phyloP scores from a whole-genome alignment of 1,140 invertebrate species.

The Formica selysi region DNA sequence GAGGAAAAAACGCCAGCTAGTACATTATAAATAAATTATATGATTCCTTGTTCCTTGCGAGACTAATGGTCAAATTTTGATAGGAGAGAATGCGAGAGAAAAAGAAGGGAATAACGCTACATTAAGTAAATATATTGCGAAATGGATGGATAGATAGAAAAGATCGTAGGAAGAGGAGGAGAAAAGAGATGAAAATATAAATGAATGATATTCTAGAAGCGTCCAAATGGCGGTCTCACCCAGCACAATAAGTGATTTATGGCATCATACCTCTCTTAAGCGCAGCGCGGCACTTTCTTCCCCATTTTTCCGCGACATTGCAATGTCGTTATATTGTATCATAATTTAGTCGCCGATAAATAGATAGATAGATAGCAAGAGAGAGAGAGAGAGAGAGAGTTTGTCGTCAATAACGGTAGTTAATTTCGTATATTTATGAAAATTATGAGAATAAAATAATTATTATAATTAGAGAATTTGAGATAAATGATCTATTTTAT shows the following conservation, averaged over 20 bases:
- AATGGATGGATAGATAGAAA: constrained; percentile 18
- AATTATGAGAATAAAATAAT: too few relatives aligned
- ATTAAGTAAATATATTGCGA: constrained; percentile 18
- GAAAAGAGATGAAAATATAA: constrained; percentile 36
- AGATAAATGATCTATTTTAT: too few relatives aligned
- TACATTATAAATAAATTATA: not conserved
- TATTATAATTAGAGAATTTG: too few relatives aligned
- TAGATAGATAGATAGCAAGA: too few relatives aligned
- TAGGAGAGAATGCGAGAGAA: not conserved
- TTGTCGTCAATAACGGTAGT: too few relatives aligned
- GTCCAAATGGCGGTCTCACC: constrained; percentile 66
- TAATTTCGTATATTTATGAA: too few relatives aligned
- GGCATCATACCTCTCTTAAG: constrained; percentile 21
- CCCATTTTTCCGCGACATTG: not conserved
- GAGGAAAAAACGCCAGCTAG: too few relatives aligned
- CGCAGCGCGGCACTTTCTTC: not conserved
- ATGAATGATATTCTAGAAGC: constrained; percentile 67
- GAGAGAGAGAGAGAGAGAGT: too few relatives aligned
- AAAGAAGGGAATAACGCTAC: not conserved
- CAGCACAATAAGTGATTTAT: constrained; percentile 62
- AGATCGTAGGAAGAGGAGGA: not conserved
- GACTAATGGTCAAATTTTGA: not conserved
- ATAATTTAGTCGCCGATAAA: constrained; percentile 18
- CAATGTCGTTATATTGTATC: constrained; percentile 5
- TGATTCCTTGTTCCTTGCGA: not conserved